Evolutionary conservation across 2,113 vertebrate species (phyloP).

Genomic region (Cebus imitator): DNA sequence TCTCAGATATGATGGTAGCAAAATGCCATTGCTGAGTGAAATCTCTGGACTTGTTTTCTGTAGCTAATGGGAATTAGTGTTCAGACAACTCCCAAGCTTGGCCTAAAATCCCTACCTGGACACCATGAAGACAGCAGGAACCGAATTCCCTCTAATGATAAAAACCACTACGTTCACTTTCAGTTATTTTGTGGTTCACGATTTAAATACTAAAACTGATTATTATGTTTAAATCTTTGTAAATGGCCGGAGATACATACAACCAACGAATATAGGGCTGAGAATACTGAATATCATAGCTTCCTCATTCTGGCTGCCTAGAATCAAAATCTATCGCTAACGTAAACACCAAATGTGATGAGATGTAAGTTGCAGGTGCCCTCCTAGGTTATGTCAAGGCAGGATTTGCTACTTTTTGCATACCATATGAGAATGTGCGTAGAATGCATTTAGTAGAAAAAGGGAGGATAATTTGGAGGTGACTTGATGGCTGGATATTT

Average conservation of each 20-base stretch:
- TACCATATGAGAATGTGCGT: background rate
- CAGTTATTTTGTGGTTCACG: background rate
- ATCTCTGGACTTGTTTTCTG: background rate
- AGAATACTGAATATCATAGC: background rate
- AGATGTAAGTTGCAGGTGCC: background rate
- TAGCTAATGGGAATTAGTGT: background rate
- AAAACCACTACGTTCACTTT: background rate
- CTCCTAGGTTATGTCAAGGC: background rate
- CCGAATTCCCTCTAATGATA: background rate
- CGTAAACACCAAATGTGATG: background rate
- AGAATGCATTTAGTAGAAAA: background rate
- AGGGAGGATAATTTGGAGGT: background rate
- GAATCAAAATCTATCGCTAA: background rate
- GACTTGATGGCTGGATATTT: background rate
- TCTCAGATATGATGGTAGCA: background rate
- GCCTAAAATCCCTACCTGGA: background rate
- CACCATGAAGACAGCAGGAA: background rate
- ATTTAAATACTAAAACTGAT: background rate
- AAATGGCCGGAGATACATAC: background rate
- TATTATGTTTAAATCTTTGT: background rate
- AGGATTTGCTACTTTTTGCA: background rate
- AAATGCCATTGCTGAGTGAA: background rate
- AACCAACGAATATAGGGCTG: background rate
- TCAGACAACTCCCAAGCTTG: no score
- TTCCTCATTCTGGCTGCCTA: background rate